phyloP scores from a whole-genome alignment of 2,888 invertebrate species.

The Schizaphis graminum region DNA sequence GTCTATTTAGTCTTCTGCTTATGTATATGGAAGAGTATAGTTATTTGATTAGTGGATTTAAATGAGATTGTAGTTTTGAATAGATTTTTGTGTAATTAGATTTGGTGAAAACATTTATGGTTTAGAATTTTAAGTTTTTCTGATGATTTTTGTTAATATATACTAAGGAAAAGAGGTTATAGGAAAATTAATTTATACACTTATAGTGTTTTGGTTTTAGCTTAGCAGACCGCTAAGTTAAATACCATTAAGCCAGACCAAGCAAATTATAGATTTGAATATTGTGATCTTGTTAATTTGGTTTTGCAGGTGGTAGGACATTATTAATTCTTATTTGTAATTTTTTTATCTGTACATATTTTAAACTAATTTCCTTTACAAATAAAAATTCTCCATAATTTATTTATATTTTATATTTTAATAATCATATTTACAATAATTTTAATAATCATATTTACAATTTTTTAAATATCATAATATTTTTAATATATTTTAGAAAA shows the following conservation, averaged over 20 bases:
- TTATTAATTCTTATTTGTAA: neutral
- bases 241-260: constrained; percentile 65
- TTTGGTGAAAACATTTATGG: neutral
- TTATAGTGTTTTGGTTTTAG: constrained; percentile 27
- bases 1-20: neutral
- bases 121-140: neutral
- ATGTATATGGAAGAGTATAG: neutral
- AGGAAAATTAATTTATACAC: neutral
- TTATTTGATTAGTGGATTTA: neutral
- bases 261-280: constrained; percentile 21
- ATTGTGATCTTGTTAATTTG: constrained; percentile 69
- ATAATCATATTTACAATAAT: too few species aligned
- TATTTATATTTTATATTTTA: neutral
- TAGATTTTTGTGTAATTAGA: neutral
- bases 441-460: too few species aligned
- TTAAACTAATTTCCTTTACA: neutral
- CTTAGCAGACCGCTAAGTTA: constrained; percentile 66
- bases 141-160: neutral
- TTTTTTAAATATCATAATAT: neutral
- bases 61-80: neutral
- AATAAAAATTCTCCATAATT: neutral
- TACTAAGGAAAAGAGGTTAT: neutral
- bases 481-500: constrained; percentile 75
- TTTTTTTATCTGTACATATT: neutral
- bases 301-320: constrained; percentile 30